These are phyloP conservation scores for Alexandromys fortis DNA, from an alignment of 2,113 vertebrate genomes.

Conservation along the genomic window DNA sequence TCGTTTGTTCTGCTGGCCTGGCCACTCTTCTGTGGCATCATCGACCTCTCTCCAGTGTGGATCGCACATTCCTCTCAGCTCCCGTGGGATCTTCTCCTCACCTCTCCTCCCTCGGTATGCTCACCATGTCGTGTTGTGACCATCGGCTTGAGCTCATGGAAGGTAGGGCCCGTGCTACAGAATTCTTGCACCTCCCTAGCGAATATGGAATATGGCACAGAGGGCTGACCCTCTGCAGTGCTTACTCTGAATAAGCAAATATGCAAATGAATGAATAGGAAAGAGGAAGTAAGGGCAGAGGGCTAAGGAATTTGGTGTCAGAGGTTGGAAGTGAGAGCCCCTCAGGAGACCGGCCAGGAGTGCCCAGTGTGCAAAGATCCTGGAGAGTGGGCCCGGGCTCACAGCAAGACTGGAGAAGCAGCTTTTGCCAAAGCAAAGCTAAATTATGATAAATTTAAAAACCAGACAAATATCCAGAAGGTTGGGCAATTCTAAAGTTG, in stretches of 20 bases:
- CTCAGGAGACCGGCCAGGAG: neutral
- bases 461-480: neutral
- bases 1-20: slow-evolving; percentile 2
- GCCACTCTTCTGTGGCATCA: neutral
- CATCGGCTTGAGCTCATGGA: neutral
- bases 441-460: slow-evolving; percentile 46
- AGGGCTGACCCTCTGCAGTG: neutral
- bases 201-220: neutral
- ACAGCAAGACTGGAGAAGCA: neutral
- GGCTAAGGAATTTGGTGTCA: neutral
- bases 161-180: neutral
- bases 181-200: slow-evolving; percentile 1
- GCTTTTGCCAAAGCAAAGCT: neutral
- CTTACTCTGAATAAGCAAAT: slow-evolving; percentile 41
- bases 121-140: neutral
- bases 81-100: neutral
- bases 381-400: neutral
- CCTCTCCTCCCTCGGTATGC: neutral
- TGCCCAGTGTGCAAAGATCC: neutral
- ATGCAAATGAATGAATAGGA: neutral
- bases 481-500: slow-evolving; percentile 2
- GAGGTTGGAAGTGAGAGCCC: neutral
- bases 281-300: slow-evolving; percentile 1
- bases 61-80: neutral
- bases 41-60: neutral